A percentile compares a stretch with the other conserved stretches of the same genome.
These are phyloP conservation scores for Drosophila jambulina DNA, from an alignment of 1,140 invertebrate species.

Conservation along the genomic window DNA sequence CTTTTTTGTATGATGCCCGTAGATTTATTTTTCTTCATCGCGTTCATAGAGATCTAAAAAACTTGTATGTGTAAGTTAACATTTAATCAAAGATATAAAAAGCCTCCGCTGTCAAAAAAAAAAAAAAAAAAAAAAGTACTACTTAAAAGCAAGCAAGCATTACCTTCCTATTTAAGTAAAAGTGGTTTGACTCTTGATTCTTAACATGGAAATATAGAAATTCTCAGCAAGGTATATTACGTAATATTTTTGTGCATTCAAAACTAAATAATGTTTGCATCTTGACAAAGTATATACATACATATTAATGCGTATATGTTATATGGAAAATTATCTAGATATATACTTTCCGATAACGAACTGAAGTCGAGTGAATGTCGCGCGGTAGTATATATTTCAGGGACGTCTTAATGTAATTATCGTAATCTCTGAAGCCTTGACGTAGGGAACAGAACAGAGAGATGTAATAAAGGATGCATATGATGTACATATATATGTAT, in stretches of 20 bases:
- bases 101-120: conserved; percentile 31
- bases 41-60: conserved; percentile 71
- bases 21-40: conserved; percentile 79
- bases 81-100: conserved; percentile 42
- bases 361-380: conserved; percentile 16
- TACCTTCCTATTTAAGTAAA: conserved; percentile 55
- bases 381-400: conserved; percentile 28
- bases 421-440: conserved; percentile 12
- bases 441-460: conserved; percentile 5
- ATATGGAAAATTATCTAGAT: background rate
- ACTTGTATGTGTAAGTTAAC: conserved; percentile 66
- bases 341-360: conserved; percentile 22
- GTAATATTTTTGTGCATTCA: conserved; percentile 21
- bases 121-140: conserved; percentile 37
- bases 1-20: conserved; percentile 74
- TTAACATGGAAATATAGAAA: conserved; percentile 23
- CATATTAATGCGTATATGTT: conserved; percentile 7
- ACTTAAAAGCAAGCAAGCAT: conserved; percentile 43
- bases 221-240: conserved; percentile 23
- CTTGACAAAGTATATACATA: background rate
- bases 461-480: conserved; percentile 10
- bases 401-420: conserved; percentile 35
- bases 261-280: conserved; percentile 15
- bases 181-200: conserved; percentile 35
- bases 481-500: conserved; percentile 40